Evolutionary conservation across 2,888 invertebrate species (phyloP), one percentile per base, ranked within the genome.

Genomic region (Thereva unica): DNA sequence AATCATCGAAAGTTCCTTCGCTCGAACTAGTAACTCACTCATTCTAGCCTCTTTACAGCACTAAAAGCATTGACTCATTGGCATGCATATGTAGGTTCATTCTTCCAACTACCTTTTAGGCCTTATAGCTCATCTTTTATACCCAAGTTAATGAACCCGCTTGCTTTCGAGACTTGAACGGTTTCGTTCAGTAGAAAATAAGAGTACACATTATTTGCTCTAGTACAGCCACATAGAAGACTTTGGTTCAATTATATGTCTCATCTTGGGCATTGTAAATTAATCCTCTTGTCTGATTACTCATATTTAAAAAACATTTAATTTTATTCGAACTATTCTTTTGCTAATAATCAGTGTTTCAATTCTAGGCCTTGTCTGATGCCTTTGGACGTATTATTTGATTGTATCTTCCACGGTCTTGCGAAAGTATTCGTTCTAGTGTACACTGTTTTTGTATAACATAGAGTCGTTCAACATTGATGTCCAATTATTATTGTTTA

Each of bases 351-450:
- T 66, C 41, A 61, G 59, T 70, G 64, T 54, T 57, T 71, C 57
- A 67, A 65, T 78, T 77, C 2, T 74, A 80, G 80, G 79, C 80
- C 80, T 80, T 80, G 80, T 78, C 78, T 78, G 73, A 78, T 80
- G 80, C 80, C 80, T 80, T 80, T 69, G 41, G 49, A 65, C 40
- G 55, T 47, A 56, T 65, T 56, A 49, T 65, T 65, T 65, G 54
- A 64, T 47, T 64, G 49, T 45, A 65, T 65, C 55, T 64, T 64
- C 64, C 64, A 64, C 34, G 64, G 64, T 55, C 45, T 55, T 41
- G 35, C 12, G 23, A 37, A 10, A 35, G 23, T 23, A 37, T 23
- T 64, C n/a, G 8, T 44, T 64, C 53, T 41, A 53, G 64, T 9
- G 35, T 53, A 42, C 34, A 42, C 8, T 9, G 64, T 53, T 52